Percentiles rank a stretch among this genome's conserved stretches.
These are phyloP conservation scores for Ichneumon xanthorius DNA, from an alignment of 2,888 invertebrate species.

Conservation along the genomic window DNA sequence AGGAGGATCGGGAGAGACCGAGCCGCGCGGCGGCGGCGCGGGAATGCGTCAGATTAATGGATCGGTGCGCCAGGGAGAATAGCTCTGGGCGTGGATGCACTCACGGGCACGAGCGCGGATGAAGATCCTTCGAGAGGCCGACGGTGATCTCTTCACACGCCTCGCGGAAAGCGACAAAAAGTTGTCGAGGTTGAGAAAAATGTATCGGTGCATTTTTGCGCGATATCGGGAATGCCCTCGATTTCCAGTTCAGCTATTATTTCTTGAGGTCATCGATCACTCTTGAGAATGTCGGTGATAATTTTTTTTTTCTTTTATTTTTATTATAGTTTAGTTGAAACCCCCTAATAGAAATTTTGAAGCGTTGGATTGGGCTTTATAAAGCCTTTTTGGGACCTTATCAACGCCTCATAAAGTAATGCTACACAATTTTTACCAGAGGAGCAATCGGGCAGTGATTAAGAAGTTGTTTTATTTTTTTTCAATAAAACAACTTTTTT, in stretches of 20 bases:
- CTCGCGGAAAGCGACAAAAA: conserved; percentile 46
- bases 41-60: conserved; percentile 65
- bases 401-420: background rate
- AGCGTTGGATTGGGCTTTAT: background rate
- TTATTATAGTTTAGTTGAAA: no score
- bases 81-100: conserved; percentile 38
- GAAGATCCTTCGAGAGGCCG: conserved; percentile 55
- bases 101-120: conserved; percentile 39
- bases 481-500: no score
- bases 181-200: background rate
- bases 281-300: background rate
- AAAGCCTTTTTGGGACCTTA: background rate
- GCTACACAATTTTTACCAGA: background rate
- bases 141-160: conserved; percentile 51
- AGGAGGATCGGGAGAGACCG: conserved; percentile 48
- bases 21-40: conserved; percentile 25
- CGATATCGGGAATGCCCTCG: conserved; percentile 12
- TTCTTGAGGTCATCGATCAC: background rate
- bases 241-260: background rate
- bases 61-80: conserved; percentile 42
- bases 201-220: background rate
- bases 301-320: background rate
- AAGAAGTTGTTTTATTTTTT: background rate
- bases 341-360: background rate
- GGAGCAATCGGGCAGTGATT: background rate